Evolutionary conservation across 2,797 vertebrate genomes (phyloP).

Genomic region (Gymnodraco acuticeps): DNA sequence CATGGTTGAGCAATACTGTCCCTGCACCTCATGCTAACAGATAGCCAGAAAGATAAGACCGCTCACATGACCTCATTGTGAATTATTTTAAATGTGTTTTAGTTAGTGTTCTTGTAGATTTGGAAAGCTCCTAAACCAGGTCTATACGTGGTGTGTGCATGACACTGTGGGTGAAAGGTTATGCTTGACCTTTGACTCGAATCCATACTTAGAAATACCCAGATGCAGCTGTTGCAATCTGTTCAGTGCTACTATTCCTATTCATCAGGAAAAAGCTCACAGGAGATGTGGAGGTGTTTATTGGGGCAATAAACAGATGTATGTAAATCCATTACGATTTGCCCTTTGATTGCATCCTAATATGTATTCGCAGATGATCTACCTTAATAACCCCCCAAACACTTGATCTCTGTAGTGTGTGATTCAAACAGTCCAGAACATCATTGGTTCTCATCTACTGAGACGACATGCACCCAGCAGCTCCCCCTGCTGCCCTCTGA

Average conservation of each 20-base stretch:
- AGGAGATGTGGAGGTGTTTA: too few species aligned
- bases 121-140: neutral
- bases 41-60: conserved; percentile 9
- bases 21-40: conserved; percentile 11
- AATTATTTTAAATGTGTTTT: neutral
- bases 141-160: neutral
- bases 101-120: neutral
- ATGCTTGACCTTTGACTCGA: neutral
- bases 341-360: conserved; percentile 42
- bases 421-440: neutral
- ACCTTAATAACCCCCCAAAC: conserved; percentile 20
- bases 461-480: neutral
- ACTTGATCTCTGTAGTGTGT: neutral
- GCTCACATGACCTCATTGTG: neutral
- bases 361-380: conserved; percentile 30
- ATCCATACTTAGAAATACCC: too few species aligned
- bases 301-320: too few species aligned
- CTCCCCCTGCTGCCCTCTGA: too few species aligned
- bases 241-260: too few species aligned
- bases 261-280: too few species aligned
- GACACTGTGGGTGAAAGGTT: neutral
- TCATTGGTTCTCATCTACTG: neutral
- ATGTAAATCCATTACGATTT: neutral
- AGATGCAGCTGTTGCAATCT: too few species aligned
- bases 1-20: conserved; percentile 35